These are phyloP conservation scores for Kryptolebias marmoratus DNA, from an alignment of 2,113 vertebrate genomes.

Conservation along the genomic window DNA sequence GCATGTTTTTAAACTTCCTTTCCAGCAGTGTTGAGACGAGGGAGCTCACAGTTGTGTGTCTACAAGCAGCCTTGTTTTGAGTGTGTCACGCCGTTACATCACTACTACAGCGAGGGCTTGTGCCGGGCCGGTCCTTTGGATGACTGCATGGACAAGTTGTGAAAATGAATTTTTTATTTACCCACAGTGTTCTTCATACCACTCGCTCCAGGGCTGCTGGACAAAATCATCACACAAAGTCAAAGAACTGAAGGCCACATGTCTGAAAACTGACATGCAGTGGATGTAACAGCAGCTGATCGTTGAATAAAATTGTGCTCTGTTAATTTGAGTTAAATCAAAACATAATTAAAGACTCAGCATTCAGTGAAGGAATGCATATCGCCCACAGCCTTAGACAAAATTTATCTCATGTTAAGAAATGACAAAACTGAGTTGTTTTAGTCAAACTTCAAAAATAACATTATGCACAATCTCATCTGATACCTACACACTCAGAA, in stretches of 20 bases:
- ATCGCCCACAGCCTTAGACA: too few species aligned
- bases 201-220: conserved; percentile 25
- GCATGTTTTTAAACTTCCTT: neutral
- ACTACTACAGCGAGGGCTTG: neutral
- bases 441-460: too few species aligned
- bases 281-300: neutral
- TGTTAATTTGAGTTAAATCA: too few species aligned
- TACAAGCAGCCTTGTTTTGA: conserved; percentile 8
- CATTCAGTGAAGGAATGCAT: too few species aligned
- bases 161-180: conserved; percentile 64
- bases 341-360: too few species aligned
- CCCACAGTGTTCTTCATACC: conserved; percentile 40
- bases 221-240: conserved; percentile 13
- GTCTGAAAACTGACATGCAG: conserved; percentile 8
- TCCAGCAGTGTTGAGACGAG: neutral
- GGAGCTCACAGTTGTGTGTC: conserved; percentile 15
- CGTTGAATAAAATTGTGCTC: too few species aligned
- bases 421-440: too few species aligned
- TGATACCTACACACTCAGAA: too few species aligned
- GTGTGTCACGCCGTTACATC: conserved; percentile 46
- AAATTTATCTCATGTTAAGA: too few species aligned
- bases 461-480: too few species aligned
- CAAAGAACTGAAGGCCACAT: neutral
- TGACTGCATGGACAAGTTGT: conserved; percentile 55
- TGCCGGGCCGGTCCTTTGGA: conserved; percentile 33